Evolutionary conservation across 1,140 invertebrate species (phyloP), one percentile per base, ranked within the genome.

Genomic region (Neoseiulus cucumeris): DNA sequence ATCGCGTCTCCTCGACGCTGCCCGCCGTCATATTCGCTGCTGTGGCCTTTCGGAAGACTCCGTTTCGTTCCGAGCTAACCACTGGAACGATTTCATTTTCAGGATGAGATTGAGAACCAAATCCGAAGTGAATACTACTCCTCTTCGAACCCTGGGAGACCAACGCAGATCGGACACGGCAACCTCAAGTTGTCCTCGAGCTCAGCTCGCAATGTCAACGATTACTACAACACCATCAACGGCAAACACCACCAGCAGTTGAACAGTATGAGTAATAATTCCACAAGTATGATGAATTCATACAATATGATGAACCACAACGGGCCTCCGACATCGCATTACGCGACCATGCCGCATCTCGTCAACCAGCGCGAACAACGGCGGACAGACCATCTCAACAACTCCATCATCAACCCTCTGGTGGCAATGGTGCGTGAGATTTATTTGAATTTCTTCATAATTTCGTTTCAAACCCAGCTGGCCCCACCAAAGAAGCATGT

Each of bases 41-140:
- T n/a, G n/a, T n/a, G n/a, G n/a, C n/a, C n/a, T n/a, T n/a, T n/a
- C n/a, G n/a, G n/a, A n/a, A n/a, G n/a, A n/a, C n/a, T n/a, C n/a
- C n/a, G n/a, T n/a, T n/a, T n/a, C n/a, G n/a, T n/a, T n/a, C n/a
- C n/a, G n/a, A n/a, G n/a, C n/a, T n/a, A n/a, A n/a, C n/a, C n/a
- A n/a, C n/a, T n/a, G n/a, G 9, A 39, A 39, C 4, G 9, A 39
- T 20, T 59, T 59, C 51, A 25, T 5, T 59, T 14, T 59, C 22
- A 59, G 51, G 51, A 59, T 59, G 51, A 59, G 9, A 59, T 59
- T 20, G 51, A 59, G 22, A 17, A 59, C 14, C 51, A 59, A 59
- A 59, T 59, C 22, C 51, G 51, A 59, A 59, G 51, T 33, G 51
- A 59, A 59, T 33, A 59, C 33, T 59, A 59, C 22, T 59, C 51